Evolutionary conservation across 1,140 invertebrate species (phyloP).

Genomic region (Platyscapa corneri): DNA sequence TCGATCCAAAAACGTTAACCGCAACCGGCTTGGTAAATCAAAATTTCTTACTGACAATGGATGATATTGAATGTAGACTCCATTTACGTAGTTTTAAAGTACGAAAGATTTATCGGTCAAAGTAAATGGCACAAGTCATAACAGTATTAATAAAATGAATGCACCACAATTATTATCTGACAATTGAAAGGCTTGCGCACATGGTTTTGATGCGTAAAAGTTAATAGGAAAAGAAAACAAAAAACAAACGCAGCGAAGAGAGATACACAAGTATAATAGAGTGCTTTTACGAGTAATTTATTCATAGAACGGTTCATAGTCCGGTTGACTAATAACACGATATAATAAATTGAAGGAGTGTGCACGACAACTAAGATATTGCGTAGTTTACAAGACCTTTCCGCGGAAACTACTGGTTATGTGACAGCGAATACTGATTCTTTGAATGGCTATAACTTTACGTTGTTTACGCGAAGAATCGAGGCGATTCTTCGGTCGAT

Average conservation of each 20-base stretch:
- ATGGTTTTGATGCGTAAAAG: not conserved
- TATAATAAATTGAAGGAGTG: conserved; percentile 14
- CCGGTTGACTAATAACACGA: conserved; percentile 14
- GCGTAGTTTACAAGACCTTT: not conserved
- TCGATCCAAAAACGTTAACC: not conserved
- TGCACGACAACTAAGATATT: not conserved
- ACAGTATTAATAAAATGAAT: conserved; percentile 10
- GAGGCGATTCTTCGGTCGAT: no score
- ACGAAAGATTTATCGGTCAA: not conserved
- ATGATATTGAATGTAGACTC: not conserved
- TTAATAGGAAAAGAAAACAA: not conserved
- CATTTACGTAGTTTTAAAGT: not conserved
- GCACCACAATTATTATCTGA: conserved; percentile 1
- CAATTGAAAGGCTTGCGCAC: conserved; percentile 22
- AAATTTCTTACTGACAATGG: not conserved
- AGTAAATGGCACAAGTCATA: not conserved
- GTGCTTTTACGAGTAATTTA: conserved; percentile 38
- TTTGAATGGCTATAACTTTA: not conserved
- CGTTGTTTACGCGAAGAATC: no score
- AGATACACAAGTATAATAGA: conserved; percentile 10
- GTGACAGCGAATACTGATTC: not conserved
- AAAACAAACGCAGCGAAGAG: not conserved
- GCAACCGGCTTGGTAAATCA: not conserved
- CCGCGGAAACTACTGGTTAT: not conserved
- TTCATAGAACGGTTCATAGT: conserved; percentile 30